Evolutionary conservation across 2,888 invertebrate genomes (phyloP).

Genomic region (Icerya purchasi): DNA sequence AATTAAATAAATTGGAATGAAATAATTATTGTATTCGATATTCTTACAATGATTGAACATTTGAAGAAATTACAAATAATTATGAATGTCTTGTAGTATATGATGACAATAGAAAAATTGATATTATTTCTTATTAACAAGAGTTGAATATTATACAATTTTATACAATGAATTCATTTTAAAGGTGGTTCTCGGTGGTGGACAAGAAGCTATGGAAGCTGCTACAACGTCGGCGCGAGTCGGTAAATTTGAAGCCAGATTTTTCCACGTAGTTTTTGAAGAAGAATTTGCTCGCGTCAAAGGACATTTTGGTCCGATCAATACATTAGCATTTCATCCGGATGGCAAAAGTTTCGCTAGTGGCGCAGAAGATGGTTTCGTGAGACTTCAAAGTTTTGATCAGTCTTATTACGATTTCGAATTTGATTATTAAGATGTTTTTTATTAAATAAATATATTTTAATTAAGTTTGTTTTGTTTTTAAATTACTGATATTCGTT

Average conservation of each 20-base stretch:
- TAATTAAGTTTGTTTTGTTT: not conserved
- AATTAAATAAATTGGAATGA: no score
- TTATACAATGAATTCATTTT: no score
- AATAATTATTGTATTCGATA: no score
- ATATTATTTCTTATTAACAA: no score
- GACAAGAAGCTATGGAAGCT: constrained; percentile 98
- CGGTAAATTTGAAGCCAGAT: constrained; percentile 89
- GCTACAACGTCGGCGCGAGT: constrained; percentile 81
- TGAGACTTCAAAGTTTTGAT: constrained; percentile 89
- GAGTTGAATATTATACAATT: no score
- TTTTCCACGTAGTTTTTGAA: constrained; percentile 89
- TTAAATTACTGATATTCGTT: not conserved
- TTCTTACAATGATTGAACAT: no score
- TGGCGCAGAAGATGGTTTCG: constrained; percentile 97
- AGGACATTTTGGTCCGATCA: constrained; percentile 98
- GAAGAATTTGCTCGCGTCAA: constrained; percentile 95
- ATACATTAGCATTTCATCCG: constrained; percentile 93
- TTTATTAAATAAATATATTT: no score
- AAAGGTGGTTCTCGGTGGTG: constrained; percentile 81
- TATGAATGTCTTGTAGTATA: no score
- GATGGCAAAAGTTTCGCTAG: constrained; percentile 91
- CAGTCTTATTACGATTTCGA: constrained; percentile 87
- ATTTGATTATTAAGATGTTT: constrained; percentile 47
- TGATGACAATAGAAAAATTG: no score
- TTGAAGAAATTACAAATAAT: no score